phyloP scores from a whole-genome alignment of 2,888 invertebrate species.

The Leucoma salicis region DNA sequence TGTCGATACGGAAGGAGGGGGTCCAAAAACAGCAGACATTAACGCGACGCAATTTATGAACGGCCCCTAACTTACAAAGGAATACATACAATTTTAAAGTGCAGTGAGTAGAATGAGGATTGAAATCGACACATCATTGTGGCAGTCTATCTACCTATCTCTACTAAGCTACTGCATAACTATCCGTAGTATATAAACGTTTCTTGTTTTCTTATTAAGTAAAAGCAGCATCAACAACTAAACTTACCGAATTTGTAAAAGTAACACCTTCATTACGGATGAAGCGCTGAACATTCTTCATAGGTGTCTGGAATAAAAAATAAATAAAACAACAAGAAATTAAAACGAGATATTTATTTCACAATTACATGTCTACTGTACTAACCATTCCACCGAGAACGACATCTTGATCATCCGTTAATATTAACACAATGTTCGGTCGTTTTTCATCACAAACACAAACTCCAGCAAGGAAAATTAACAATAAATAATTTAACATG shows the following conservation, averaged over 20 bases:
- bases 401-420: conserved; percentile 94
- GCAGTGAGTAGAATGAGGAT: too few relatives aligned
- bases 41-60: too few relatives aligned
- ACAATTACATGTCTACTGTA: conserved; percentile 36
- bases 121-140: too few relatives aligned
- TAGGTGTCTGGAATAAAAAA: conserved; percentile 83
- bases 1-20: too few relatives aligned
- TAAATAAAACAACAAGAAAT: conserved; percentile 45
- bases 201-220: background rate
- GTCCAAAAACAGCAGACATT: too few relatives aligned
- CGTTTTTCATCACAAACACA: conserved; percentile 41
- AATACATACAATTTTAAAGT: too few relatives aligned
- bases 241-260: conserved; percentile 88
- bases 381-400: conserved; percentile 89
- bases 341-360: conserved; percentile 57
- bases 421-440: conserved; percentile 89
- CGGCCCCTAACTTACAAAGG: too few relatives aligned
- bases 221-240: background rate
- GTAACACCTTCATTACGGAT: conserved; percentile 85
- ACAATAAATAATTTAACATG: conserved; percentile 67
- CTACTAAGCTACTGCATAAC: background rate
- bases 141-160: too few relatives aligned
- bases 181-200: background rate
- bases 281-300: conserved; percentile 84
- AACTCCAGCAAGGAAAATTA: conserved; percentile 45